Evolutionary conservation across 2,113 vertebrate genomes (phyloP), one percentile per base, ranked within the genome.

Genomic region (Electrona antarctica): DNA sequence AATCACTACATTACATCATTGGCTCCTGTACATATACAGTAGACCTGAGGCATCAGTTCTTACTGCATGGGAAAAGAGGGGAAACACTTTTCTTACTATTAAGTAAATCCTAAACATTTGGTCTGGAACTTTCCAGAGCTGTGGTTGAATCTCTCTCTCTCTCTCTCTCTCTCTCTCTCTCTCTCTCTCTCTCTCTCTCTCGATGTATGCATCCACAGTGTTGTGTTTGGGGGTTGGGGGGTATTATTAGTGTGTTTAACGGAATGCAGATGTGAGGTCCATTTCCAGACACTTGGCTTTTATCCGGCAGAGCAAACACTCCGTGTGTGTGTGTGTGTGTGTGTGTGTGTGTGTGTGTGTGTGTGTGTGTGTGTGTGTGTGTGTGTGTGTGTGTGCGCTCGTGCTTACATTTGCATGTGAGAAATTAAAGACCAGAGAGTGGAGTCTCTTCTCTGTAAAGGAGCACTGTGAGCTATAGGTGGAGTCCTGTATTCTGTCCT

Each of bases 181-280:
- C 33, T 41, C 33, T 41, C 33, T 41, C 33, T 4, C 33, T 41
- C 33, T 41, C 3, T 41, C 33, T 4, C 33, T 41, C 33, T 41
- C 3, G 33, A 41, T 41, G 33, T 41, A 41, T 41, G 33, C 33
- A 41, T 41, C 33, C 33, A 41, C 33, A 47, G 46, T 63, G 48
- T 56, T 79, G 72, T 69, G 69, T 85, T 74, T 79, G 56, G 70
- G 60, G 62, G 62, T 48, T 64, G 62, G 50, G 12, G 41, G 33
- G 73, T 45, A 67, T 86, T 86, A 89, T 79, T 88, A 76, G 69
- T 13, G 60, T 69, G 52, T 76, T 85, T 88, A 91, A 89, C 61
- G 1, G 77, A 72, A 82, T 80, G 68, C 87, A 91, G 90, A 90
- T 91, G 85, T 87, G 73, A 67, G 67, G 63, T 63, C 52, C 8